These are phyloP conservation scores for Halcyon chelicuti DNA, from an alignment of 2,797 vertebrate genomes.

Conservation along the genomic window DNA sequence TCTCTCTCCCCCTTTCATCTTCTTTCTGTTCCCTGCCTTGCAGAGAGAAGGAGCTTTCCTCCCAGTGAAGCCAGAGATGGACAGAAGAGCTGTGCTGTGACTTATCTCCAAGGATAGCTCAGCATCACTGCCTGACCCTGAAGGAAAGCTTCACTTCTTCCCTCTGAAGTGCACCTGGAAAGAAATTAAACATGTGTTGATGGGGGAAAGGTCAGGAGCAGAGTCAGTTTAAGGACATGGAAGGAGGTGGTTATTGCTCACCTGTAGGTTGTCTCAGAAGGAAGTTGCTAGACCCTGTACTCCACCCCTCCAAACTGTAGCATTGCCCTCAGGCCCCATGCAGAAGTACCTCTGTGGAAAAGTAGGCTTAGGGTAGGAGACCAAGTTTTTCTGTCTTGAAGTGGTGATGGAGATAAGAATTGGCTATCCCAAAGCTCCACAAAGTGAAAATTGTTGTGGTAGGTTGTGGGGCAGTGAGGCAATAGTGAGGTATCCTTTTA, in stretches of 20 bases:
- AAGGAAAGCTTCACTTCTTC: neutral
- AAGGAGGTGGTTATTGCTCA: neutral
- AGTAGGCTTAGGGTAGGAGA: neutral
- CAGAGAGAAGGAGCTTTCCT: neutral
- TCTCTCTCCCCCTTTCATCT: slow-evolving; percentile 42
- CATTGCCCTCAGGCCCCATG: neutral
- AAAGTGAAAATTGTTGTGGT: neutral
- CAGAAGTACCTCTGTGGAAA: neutral
- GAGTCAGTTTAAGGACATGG: neutral
- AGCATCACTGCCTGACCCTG: neutral
- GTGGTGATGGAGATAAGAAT: neutral
- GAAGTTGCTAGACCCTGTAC: neutral
- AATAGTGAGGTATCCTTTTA: neutral
- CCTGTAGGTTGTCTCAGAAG: neutral
- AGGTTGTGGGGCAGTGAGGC: neutral
- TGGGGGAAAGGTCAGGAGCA: neutral
- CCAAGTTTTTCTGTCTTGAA: neutral
- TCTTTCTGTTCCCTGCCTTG: neutral
- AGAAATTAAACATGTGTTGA: neutral
- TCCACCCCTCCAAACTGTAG: neutral
- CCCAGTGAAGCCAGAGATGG: neutral
- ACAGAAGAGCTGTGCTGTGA: neutral
- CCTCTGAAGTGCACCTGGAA: neutral
- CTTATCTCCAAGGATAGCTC: neutral
- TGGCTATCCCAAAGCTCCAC: neutral